A percentile compares a stretch with the other conserved stretches of the same genome.
Evolutionary conservation across 2,888 invertebrate species (phyloP).

Genomic region (Drosophila subquinaria): DNA sequence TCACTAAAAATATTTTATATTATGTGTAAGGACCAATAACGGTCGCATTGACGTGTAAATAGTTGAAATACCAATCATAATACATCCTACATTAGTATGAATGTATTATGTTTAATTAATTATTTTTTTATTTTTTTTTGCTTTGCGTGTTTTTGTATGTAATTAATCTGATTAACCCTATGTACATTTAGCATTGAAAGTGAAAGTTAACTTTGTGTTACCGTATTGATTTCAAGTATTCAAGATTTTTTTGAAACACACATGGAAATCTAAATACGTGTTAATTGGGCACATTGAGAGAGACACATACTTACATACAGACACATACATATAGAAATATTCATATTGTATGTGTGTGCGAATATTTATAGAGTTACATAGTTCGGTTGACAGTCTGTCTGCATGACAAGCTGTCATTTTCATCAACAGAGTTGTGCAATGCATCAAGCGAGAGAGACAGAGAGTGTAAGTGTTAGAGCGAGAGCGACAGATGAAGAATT

Average conservation of each 20-base stretch:
- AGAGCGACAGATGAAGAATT: constrained; percentile 18
- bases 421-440: not conserved
- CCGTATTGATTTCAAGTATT: constrained; percentile 58
- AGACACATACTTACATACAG: constrained; percentile 23
- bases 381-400: not conserved
- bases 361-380: not conserved
- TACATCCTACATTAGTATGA: constrained; percentile 9
- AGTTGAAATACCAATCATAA: constrained; percentile 59
- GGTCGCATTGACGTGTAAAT: constrained; percentile 69
- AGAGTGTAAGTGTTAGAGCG: constrained; percentile 2
- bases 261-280: constrained; percentile 58
- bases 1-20: constrained; percentile 14
- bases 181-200: constrained; percentile 50
- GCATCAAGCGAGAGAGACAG: not conserved
- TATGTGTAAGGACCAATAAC: constrained; percentile 56
- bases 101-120: constrained; percentile 14
- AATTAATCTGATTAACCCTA: not conserved
- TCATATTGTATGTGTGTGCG: not conserved
- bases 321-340: not conserved
- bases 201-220: constrained; percentile 82
- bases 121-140: constrained; percentile 17
- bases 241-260: constrained; percentile 43
- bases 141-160: not conserved
- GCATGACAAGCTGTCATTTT: not conserved
- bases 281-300: constrained; percentile 67